Base-by-base conservation (phyloP, 2,797 vertebrate genomes). In the Clamator glandarius region DNA sequence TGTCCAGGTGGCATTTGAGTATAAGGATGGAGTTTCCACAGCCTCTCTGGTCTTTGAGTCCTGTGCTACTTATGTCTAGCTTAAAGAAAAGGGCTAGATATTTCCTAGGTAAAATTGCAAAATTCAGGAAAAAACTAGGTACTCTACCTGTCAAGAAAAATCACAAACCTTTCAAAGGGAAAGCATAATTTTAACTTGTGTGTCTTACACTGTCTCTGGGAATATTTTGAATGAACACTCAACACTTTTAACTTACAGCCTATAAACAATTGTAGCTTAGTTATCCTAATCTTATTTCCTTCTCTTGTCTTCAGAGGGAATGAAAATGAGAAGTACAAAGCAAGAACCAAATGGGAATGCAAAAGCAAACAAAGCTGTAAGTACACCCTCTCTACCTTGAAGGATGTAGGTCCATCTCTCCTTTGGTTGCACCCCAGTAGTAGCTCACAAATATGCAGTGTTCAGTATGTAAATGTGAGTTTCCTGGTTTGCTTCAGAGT, bases 281-380 rank as follows among this genome's bases (percentile, higher is more conserved):
- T 89, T 72, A 67, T 25, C 7, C 2, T 10, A 42, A 25, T 64
- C 9, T 79, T 84, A 63, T 84, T 63, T 51, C 5, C 26, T 75
- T 21, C 18, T 88, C 75, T 75, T 95, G 25, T 42, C 31, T 95
- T 84, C 79, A 99, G 99, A 99, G 96, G 99, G 99, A 84, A 99
- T 99, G 99, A 99, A 99, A 98, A 99, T 99, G 98, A 98, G 99
- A 97, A 98, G 98, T 94, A 98, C 98, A 15, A 99, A 99, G 95
- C 98, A 98, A 36, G 99, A 99, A 91, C 95, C 97, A 55, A 99
- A 99, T 74, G 98, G 99, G 89, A 98, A 98, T 84, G 98, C 98
- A 92, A 99, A 99, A 97, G 93, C 97, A 59, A 98, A 96, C 95
- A 99, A 99, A 99, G 97, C 98, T 97, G 99, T 99, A 85, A 96